Evolutionary conservation across 2,797 vertebrate species (phyloP), one percentile per base, ranked within the genome.

Genomic region (Gallinago nigripennis): DNA sequence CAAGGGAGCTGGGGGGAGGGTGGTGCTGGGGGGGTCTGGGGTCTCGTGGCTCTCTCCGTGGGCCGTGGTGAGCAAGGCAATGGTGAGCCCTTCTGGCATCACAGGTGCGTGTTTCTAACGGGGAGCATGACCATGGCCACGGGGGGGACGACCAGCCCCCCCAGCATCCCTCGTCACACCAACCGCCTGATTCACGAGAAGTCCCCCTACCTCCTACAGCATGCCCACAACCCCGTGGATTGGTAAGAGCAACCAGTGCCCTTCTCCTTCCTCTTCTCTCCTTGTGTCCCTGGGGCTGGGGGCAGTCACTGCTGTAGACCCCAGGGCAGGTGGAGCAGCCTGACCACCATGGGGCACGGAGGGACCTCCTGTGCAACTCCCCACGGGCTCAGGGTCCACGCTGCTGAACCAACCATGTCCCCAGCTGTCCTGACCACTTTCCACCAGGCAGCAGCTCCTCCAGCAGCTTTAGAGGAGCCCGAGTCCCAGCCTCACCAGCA

Each of bases 211-310:
- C 98, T 99, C 33, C 98, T 99, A 16, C 99, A 99, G 54, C 99
- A 99, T 9, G 99, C 99, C 21, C 98, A 99, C 97, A 99, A 99
- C 95, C 99, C 99, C 0, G 99, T 99, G 56, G 99, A 99, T 93
- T 99, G 99, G 99, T 99, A 97, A 98, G 98, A 61, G 27, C 2
- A 2, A 8, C 9, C 4, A 21, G 37, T 20, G 9, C 23, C 24
- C 76, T 69, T 17, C 16, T 73, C 33, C 45, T 6, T n/a, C 39
- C 30, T 51, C 9, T 28, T 61, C 30, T 61, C 16, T 50, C 18
- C 11, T 23, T 23, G 31, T 9, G 8, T 27, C 72, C 0, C 0
- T 30, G 46, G 35, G 68, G 33, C 68, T 45, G 50, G 70, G 68
- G 30, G 4, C 5, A 12, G 27, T 64, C 0, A 0, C 50, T 48